Conservation (phyloP, 2,797 vertebrate species). For the Chiloscyllium punctatum region DNA sequence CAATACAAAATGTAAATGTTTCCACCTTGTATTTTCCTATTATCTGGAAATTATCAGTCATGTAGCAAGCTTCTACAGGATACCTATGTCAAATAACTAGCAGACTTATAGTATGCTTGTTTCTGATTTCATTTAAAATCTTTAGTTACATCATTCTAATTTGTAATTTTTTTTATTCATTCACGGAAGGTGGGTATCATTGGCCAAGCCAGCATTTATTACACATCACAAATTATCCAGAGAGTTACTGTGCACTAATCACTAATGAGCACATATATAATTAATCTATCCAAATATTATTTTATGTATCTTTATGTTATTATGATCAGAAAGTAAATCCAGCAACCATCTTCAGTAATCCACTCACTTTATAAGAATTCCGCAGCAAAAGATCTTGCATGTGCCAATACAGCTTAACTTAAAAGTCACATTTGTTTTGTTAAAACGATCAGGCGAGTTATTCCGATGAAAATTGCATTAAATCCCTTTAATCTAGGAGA, state of each 20-base stretch:
- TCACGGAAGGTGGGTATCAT: too few relatives aligned
- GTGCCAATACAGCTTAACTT: neutral
- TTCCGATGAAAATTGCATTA: neutral
- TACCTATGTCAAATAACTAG: neutral
- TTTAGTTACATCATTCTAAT: neutral
- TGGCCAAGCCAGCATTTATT: too few relatives aligned
- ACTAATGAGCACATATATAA: neutral
- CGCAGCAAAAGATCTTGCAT: neutral
- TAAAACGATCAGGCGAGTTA: neutral
- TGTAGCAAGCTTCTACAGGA: neutral
- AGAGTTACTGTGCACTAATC: neutral
- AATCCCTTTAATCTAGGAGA: neutral
- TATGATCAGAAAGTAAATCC: neutral
- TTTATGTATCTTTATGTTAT: neutral
- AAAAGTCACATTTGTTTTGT: neutral
- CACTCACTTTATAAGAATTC: neutral
- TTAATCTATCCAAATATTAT: slow-evolving; percentile 9
- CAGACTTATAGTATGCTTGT: too few relatives aligned
- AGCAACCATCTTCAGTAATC: neutral
- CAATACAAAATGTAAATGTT: neutral
- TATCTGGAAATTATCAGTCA: neutral
- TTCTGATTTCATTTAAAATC: neutral
- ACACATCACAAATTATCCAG: too few relatives aligned
- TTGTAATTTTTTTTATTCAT: too few relatives aligned
- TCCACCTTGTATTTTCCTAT: neutral